Percentiles rank a stretch among this genome's conserved stretches.
phyloP scores from a whole-genome alignment of 1,140 invertebrate genomes.

The Micrasema longulum region DNA sequence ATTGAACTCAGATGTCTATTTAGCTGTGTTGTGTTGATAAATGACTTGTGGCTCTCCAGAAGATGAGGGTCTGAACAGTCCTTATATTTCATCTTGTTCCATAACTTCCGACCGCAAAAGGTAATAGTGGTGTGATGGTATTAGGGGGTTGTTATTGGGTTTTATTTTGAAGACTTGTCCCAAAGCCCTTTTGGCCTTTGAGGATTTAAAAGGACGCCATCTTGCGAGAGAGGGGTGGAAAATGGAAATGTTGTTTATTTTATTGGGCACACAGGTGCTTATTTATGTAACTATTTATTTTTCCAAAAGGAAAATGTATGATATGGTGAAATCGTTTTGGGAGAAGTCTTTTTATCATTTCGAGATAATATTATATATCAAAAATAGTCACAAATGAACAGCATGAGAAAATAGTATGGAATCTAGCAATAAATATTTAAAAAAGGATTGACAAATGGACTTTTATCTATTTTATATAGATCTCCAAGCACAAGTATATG shows the following conservation, averaged over 20 bases:
- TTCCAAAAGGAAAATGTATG: constrained; percentile 21
- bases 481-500: no score
- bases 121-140: constrained; percentile 27
- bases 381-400: no score
- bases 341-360: no score
- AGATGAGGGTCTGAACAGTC: constrained; percentile 6
- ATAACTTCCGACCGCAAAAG: constrained; percentile 24
- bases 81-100: constrained; percentile 17
- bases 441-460: no score
- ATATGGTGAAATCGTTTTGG: constrained; percentile 24
- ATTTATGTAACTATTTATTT: constrained; percentile 31
- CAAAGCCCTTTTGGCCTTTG: constrained; percentile 18
- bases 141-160: constrained; percentile 36
- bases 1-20: constrained; percentile 14
- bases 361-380: no score
- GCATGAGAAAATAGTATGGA: no score
- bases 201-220: constrained; percentile 27
- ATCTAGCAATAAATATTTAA: no score
- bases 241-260: constrained; percentile 29
- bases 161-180: constrained; percentile 26
- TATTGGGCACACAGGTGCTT: constrained; percentile 39
- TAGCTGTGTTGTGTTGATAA: constrained; percentile 13
- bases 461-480: no score
- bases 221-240: background rate
- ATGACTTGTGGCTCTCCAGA: constrained; percentile 11